Base-by-base conservation (phyloP, 2,888 invertebrate genomes). In the Allolobophora icterica region DNA sequence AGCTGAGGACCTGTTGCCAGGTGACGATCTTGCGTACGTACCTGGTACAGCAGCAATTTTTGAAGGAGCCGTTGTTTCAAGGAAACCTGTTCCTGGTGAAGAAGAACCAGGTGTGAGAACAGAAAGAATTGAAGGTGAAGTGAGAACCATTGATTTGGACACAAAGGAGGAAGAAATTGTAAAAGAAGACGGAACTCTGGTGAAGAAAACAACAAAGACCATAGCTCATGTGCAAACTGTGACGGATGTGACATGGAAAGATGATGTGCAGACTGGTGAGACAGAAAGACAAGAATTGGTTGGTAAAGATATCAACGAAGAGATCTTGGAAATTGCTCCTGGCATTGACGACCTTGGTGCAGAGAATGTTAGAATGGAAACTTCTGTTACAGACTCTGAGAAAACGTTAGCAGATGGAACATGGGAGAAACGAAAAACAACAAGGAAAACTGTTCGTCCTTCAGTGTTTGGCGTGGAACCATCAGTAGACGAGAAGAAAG, bases 261-360 rank as follows among this genome's bases (percentile, higher is more conserved):
- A 71, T n/a, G 71, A 71, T 8, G 71, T 21, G 24, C 3, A 71
- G 3, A 71, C 21, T 30, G 71, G n/a, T 30, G 21, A 30, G 24
- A 71, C 24, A 6, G 71, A 71, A 71, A 71, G 71, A n/a, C 21
- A 71, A 71, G 71, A 30, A 30, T n/a, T n/a, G n/a, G n/a, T 71
- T 71, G 71, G 71, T n/a, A 71, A n/a, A 71, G 71, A 71, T n/a
- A 71, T 71, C 71, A n/a, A 71, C 24, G 71, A 71, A 71, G 71
- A 71, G 71, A 71, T 71, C 71, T 71, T 71, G 24, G 71, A 71
- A 71, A 21, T 71, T 21, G 71, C 71, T 30, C 71, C 71, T 71
- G 71, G 71, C 71, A 38, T 38, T 38, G 38, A 38, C 38, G 38
- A 38, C 38, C 38, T 38, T 3, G 24, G 71, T 21, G 71, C 24